Evolutionary conservation across 2,888 invertebrate genomes (phyloP), one percentile per base, ranked within the genome.

Genomic region (Limnephilus auricula): DNA sequence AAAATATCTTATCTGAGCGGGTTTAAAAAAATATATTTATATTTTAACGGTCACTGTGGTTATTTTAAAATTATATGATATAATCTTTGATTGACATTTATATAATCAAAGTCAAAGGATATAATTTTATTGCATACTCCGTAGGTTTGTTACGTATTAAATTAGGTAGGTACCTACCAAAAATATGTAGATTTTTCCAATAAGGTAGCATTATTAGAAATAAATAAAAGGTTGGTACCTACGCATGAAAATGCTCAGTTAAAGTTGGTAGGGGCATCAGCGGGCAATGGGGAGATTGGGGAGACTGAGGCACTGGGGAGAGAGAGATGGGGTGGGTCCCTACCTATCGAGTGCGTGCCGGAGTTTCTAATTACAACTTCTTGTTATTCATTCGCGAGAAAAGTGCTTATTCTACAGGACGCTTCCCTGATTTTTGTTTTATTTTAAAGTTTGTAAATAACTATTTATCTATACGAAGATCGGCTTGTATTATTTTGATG

Each of bases 321-420:
- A 79, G 65, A 32, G 40, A 78, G 79, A 83, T 91, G 82, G 91
- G 89, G 91, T 84, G 91, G 89, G 89, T 91, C 79, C 89, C 89
- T 89, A 65, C 65, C 65, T 65, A 65, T 65, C 65, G 65, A 65
- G 65, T 65, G 65, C 65, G 65, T 80, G 30, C 80, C 80, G 80
- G 30, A 32, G 80, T 80, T 80, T 32, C 80, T 80, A 80, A 80
- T 80, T 80, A 65, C 91, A 89, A 91, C 91, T 91, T 91, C 91
- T 91, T 91, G 91, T 91, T 91, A 91, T 91, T 91, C 91, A 91
- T 91, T 91, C 91, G 91, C 84, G 89, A 91, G 91, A 91, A 91
- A 91, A 91, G 91, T 91, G 91, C 91, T 91, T 89, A 84, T 89
- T 89, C 37, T 91, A 88, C 88, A 91, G 88, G 88, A 34, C 80